Evolutionary conservation across 2,888 invertebrate species (phyloP), one percentile per base, ranked within the genome.

Genomic region (Drosophila bunnanda): DNA sequence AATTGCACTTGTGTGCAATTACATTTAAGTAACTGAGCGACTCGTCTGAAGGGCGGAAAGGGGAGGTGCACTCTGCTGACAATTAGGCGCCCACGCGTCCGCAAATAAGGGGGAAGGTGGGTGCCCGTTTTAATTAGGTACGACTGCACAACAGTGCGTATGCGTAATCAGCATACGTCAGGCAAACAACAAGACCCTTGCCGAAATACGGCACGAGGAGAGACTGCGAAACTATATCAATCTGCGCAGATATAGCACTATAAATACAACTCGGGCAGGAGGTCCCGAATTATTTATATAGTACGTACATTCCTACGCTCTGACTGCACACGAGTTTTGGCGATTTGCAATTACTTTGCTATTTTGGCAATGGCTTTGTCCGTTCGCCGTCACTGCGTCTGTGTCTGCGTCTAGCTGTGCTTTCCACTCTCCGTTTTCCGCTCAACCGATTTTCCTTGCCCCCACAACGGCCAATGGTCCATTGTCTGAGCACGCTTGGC

Each of bases 271-370:
- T 69, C 70, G 25, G 58, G 59, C 72, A 68, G 72, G 48, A 71
- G 67, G 59, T 71, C 72, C 72, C 60, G 48, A 48, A 30, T 48
- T 72, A 59, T 52, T 50, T 71, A 41, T 60, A 59, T 30, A 52
- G 44, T 53, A 25, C 46, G 25, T 20, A 70, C 39, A 72, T 75
- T 46, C 67, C 52, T 57, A 25, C 25, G 53, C 39, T 22, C 41
- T 69, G 88, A 72, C 66, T 75, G 72, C 58, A 66, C 58, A 64
- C 48, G 65, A 68, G 56, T 74, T 85, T 88, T 88, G 74, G 79
- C 78, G 84, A 77, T 86, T 78, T 78, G 83, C 83, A 89, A 84
- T 84, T 84, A 89, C 88, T 88, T 86, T 73, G 89, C 83, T 78
- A 88, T 89, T 89, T 86, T 80, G 80, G 87, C 82, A 76, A 76